Evolutionary conservation across 23 tunicate genomes (phyloP), one percentile per base, ranked within the genome.

Genomic region (Trididemnum clinides): DNA sequence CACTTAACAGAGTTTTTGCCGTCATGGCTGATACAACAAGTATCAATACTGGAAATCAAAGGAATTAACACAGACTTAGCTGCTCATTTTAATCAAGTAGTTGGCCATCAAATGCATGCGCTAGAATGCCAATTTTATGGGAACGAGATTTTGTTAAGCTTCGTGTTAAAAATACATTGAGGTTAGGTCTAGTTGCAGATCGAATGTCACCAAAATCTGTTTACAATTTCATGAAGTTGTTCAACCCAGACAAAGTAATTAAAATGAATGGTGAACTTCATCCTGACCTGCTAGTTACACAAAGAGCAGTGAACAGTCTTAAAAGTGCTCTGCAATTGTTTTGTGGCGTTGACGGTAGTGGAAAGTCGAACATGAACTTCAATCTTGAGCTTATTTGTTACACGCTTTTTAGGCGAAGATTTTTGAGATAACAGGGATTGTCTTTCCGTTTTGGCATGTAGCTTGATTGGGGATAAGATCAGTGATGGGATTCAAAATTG

Each of bases 11-110:
- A 59, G 22, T 59, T 25, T 28, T 10, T 19, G 20, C 66, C 22
- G 66, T 59, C 23, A 59, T 59, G 66, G 66, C 66, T 59, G 66
- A 59, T 59, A n/a, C n/a, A n/a, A 59, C 66, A 59, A 59, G 66
- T n/a, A 3, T 59, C 27, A 59, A 59, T 28, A 59, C 66, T 28
- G 25, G 66, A 59, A 10, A 59, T 19, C 20, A 59, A n/a, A 19
- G 66, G 66, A 59, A 59, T 59, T 28, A 59, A 59, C 25, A 59
- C 20, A 25, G 27, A 28, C 23, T 28, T 15, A 5, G 20, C 66
- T 59, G 66, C 22, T 59, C 22, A 59, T 59, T 59, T 59, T 28
- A 59, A 59, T 4, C 25, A 59, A 59, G 22, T 4, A 10, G 66
- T 59, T 28, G 66, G 66, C 25, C 66, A 59, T 59, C 27, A 59